Evolutionary conservation across 2,113 vertebrate genomes (phyloP), one percentile per base, ranked within the genome.

Genomic region (Rhinopithecus roxellana): DNA sequence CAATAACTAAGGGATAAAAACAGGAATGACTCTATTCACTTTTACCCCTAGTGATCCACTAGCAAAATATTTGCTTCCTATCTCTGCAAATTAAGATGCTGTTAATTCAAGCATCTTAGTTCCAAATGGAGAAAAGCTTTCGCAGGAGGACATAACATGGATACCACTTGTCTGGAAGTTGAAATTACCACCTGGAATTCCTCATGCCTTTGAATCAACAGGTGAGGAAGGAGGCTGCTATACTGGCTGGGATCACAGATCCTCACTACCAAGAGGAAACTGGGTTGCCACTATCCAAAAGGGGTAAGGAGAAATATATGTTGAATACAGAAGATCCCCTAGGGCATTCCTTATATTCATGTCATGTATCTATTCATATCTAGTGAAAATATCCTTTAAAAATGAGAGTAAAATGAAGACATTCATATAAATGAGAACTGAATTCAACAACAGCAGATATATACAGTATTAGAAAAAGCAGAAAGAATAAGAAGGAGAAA

Each of bases 51-150:
- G 64, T 59, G 9, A 85, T 81, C 25, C 30, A 86, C 13, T 25
- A 93, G 35, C 25, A 94, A 94, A 70, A 90, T 30, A 79, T 77
- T 89, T 89, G 78, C 61, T 94, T 91, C n/a, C 17, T 22, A 13
- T 80, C 30, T 95, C 32, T 20, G 35, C 61, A 67, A 96, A 92
- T 4, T n/a, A 59, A 94, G 48, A 27, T 86, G 22, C 48, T 93
- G 74, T 11, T 82, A 75, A 89, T 52, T 14, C 30, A 91, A 6
- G 13, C 10, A 12, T 27, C 22, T 74, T 89, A 86, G 11, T 35
- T 95, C 3, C 40, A 94, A 55, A 77, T 5, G 43, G 16, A 77
- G 48, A 85, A 90, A 93, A 50, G 38, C 64, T 67, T 85, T 9
- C 22, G 50, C 27, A 4, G 82, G 35, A 43, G 67, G 6, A 86